Evolutionary conservation across 1,140 invertebrate genomes (phyloP).

Genomic region (Phymorhynchus buccinoides): DNA sequence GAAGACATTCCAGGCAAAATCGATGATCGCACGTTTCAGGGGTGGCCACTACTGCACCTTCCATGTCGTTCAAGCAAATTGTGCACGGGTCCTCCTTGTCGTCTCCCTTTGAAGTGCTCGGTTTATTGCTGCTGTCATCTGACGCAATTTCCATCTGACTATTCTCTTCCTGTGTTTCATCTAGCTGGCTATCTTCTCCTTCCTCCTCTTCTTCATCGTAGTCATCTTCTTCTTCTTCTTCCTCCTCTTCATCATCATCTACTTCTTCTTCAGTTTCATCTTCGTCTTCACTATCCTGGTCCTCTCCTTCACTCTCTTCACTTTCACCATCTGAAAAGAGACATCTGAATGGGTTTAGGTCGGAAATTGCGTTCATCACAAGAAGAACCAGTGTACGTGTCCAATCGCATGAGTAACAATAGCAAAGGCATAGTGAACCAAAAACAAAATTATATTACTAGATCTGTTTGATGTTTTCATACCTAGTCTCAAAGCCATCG

Average conservation of each 20-base stretch:
- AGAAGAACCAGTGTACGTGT: too few species aligned
- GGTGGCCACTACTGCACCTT: conserved; percentile 84
- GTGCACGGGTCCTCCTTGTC: conserved; percentile 83
- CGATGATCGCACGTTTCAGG: conserved; percentile 90
- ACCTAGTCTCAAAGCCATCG: too few species aligned
- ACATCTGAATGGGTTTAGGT: too few species aligned
- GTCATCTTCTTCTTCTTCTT: conserved; percentile 31
- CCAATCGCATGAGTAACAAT: too few species aligned
- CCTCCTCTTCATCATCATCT: conserved; percentile 14
- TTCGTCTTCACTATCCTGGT: not conserved
- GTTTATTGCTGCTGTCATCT: not conserved
- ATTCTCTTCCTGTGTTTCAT: not conserved
- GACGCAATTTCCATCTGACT: not conserved
- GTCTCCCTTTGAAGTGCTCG: conserved; percentile 45
- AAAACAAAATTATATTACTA: too few species aligned
- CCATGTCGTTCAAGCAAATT: conserved; percentile 80
- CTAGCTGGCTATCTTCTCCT: conserved; percentile 31
- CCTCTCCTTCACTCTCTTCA: not conserved
- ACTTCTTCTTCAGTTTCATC: conserved; percentile 12
- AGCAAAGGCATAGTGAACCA: too few species aligned
- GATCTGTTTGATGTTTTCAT: too few species aligned
- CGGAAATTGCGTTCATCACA: too few species aligned
- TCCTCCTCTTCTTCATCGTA: conserved; percentile 47
- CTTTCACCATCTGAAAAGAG: not conserved
- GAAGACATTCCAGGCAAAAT: conserved; percentile 91